Evolutionary conservation across 1,140 invertebrate genomes (phyloP), one percentile per base, ranked within the genome.

Genomic region (Rhynchophorus ferrugineus): DNA sequence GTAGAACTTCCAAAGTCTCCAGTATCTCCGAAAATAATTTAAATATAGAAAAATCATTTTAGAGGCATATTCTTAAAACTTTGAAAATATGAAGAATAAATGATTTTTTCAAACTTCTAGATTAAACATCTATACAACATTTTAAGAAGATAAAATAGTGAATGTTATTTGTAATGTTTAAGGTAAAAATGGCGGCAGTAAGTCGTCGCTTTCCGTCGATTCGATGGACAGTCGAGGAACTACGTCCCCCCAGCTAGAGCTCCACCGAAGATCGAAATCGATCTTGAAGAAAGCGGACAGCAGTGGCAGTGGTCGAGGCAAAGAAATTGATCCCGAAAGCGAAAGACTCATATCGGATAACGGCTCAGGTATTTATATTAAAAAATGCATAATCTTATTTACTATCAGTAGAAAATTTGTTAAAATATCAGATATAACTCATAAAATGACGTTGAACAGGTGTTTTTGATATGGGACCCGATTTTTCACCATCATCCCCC

Each of bases 241-340:
- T 1, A 72, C 74, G 17, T 76, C 77, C 62, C 77, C 78, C 22
- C 81, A 79, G 65, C 69, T 79, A 58, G 81, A 82, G 66, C 75
- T 74, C 49, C 80, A 79, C 55, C 72, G 79, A 22, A 72, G 77
- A 61, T 84, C 80, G 39, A 88, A 86, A 69, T 88, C 85, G 50
- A 88, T 89, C 64, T 69, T 89, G 59, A 89, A 87, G 73, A 76
- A 76, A 68, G 82, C 83, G 33, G 84, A 86, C 61, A 75, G 70
- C 57, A 72, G 71, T 59, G 72, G 70, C 44, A 61, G 65, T 49
- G 72, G 71, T 58, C 71, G 70, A 44, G 58, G 65, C 45, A 55
- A 53, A 44, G 68, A 69, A 58, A 68, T 71, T 41, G 77, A 84
- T 67, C 84, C 85, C 18, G 87, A 89, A 69, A 87, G 82, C 48